A percentile compares a stretch with the other conserved stretches of the same genome.
Conservation (phyloP, 37 sponge, comb jelly and placozoan genomes). For the Chondrilla cf. caribensis region DNA sequence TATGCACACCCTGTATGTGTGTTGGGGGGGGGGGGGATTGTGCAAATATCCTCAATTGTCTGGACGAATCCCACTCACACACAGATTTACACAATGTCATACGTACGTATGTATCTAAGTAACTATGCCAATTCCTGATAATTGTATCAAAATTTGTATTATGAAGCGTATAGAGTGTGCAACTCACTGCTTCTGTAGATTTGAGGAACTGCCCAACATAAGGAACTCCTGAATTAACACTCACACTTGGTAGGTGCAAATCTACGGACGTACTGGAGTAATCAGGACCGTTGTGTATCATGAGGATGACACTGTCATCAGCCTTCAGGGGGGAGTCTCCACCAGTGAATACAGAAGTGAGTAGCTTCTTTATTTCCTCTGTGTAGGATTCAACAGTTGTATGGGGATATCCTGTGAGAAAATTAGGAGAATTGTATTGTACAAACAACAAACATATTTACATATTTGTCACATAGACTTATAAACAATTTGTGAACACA, state of each 20-base stretch:
- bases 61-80: too few relatives aligned
- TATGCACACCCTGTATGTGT: too few relatives aligned
- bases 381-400: constrained; percentile 40
- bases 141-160: too few relatives aligned
- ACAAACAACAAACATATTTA: too few relatives aligned
- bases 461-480: not conserved
- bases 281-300: constrained; percentile 85
- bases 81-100: too few relatives aligned
- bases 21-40: too few relatives aligned
- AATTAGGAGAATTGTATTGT: too few relatives aligned
- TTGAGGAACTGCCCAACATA: not conserved
- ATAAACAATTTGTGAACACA: too few relatives aligned
- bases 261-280: constrained; percentile 39
- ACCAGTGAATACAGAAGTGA: constrained; percentile 32
- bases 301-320: constrained; percentile 66
- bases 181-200: not conserved
- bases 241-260: not conserved
- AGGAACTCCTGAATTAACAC: not conserved
- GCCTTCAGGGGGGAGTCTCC: constrained; percentile 3
- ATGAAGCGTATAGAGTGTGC: too few relatives aligned
- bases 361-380: constrained; percentile 36
- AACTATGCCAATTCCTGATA: too few relatives aligned
- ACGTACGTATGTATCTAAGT: too few relatives aligned
- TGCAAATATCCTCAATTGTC: too few relatives aligned
- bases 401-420: constrained; percentile 60